Conservation (phyloP, 2,797 vertebrate species). For the Mareca strepera region DNA sequence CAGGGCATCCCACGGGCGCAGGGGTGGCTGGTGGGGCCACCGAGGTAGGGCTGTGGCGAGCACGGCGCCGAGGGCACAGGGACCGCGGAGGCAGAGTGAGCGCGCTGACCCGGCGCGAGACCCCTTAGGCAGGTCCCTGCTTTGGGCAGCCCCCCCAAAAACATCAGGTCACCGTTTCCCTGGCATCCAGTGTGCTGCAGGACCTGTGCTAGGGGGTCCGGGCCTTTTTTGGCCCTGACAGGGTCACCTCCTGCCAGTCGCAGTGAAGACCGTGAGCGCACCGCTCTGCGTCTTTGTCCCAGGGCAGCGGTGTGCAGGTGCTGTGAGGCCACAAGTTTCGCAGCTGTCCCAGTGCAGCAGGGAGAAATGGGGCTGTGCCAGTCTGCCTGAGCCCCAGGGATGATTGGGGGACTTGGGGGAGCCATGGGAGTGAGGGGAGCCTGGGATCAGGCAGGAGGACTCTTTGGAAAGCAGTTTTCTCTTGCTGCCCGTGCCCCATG, state of each 20-base stretch:
- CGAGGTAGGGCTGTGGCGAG: neutral
- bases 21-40: neutral
- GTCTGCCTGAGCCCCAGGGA: neutral
- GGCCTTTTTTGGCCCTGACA: neutral
- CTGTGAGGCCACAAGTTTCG: neutral
- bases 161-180: neutral
- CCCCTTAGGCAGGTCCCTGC: neutral
- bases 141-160: too few relatives aligned
- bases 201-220: neutral
- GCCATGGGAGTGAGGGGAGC: neutral
- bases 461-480: neutral
- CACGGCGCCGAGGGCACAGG: accelerated
- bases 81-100: accelerated
- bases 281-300: neutral
- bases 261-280: neutral
- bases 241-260: accelerated
- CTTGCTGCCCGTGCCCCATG: neutral
- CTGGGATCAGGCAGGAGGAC: neutral
- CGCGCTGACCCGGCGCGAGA: accelerated
- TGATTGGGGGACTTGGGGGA: neutral
- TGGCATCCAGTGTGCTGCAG: accelerated
- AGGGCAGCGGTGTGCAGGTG: neutral
- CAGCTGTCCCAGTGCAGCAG: neutral
- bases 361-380: accelerated
- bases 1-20: constrained; percentile 1